phyloP scores from a whole-genome alignment of 2,113 vertebrate genomes.

The Cryptotis parvus region DNA sequence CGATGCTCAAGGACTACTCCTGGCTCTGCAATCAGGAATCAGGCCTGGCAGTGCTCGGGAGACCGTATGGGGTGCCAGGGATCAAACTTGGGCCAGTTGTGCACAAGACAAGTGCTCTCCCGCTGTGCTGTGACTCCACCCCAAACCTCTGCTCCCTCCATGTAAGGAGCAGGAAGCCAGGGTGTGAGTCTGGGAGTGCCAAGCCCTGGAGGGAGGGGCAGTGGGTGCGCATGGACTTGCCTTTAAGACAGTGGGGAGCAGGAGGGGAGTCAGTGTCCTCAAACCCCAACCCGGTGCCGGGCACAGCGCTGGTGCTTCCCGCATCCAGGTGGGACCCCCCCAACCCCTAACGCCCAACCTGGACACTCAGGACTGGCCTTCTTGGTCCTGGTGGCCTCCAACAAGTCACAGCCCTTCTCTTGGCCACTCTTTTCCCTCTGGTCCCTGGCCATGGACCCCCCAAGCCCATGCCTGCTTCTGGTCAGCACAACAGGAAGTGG shows the following conservation, averaged over 20 bases:
- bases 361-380: not conserved
- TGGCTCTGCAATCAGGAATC: too few relatives aligned
- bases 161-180: not conserved
- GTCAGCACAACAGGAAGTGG: constrained; percentile 68
- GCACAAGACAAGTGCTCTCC: too few relatives aligned
- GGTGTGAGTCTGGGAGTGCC: not conserved
- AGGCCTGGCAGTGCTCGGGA: too few relatives aligned
- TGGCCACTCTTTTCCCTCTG: not conserved
- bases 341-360: not conserved
- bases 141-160: not conserved
- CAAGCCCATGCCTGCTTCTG: constrained; percentile 1
- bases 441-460: not conserved
- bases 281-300: not conserved
- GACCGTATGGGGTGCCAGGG: too few relatives aligned
- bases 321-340: not conserved
- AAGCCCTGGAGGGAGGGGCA: not conserved
- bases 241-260: not conserved
- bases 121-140: too few relatives aligned
- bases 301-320: too few relatives aligned
- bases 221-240: not conserved
- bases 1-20: too few relatives aligned
- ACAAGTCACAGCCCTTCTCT: not conserved
- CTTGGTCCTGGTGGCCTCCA: too few relatives aligned
- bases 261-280: not conserved
- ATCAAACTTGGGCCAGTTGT: too few relatives aligned